These are phyloP conservation scores for Albula glossodonta DNA, from an alignment of 2,113 vertebrate genomes.

Conservation along the genomic window DNA sequence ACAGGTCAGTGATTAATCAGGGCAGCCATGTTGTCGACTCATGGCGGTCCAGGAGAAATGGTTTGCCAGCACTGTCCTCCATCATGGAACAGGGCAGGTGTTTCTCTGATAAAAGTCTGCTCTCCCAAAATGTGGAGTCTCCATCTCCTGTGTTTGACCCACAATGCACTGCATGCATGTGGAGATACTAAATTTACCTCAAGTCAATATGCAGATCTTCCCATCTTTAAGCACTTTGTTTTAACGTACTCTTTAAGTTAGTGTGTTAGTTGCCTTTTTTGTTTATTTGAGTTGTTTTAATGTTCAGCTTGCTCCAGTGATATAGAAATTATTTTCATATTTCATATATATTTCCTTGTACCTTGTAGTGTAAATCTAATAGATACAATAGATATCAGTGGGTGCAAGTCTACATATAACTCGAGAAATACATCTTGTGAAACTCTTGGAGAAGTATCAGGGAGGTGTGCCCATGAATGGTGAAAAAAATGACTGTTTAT, in stretches of 20 bases:
- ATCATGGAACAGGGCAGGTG: neutral
- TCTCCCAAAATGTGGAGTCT: neutral
- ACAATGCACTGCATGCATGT: neutral
- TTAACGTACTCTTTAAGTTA: too few species aligned
- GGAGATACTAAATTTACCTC: too few species aligned
- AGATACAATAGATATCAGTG: too few species aligned
- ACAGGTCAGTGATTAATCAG: slow-evolving; percentile 16
- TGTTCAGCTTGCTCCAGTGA: neutral
- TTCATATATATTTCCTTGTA: too few species aligned
- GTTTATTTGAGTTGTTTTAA: neutral
- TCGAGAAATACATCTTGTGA: neutral
- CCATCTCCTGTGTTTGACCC: neutral
- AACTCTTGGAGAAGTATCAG: neutral
- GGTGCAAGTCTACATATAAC: too few species aligned
- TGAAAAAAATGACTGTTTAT: neutral
- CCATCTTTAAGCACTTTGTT: too few species aligned
- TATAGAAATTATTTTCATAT: neutral
- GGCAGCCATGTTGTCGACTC: neutral
- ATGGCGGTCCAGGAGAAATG: neutral
- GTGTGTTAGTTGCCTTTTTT: too few species aligned
- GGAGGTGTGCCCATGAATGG: neutral
- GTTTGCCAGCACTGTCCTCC: neutral
- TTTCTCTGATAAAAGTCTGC: neutral
- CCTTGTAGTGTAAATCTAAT: too few species aligned
- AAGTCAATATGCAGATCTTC: too few species aligned